Evolutionary conservation across 2,797 vertebrate species (phyloP).

Genomic region (Thamnophis elegans): DNA sequence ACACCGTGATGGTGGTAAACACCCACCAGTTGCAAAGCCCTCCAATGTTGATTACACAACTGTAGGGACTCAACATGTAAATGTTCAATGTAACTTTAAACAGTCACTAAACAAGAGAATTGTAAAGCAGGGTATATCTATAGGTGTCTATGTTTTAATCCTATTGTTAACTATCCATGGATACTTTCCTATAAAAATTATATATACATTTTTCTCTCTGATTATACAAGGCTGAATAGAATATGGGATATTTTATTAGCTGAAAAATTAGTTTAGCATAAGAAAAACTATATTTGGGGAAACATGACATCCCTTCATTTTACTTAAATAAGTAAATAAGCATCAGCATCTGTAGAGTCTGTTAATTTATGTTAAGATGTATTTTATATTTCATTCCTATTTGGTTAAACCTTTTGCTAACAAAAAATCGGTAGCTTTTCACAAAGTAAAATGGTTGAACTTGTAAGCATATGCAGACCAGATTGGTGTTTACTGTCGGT

Average conservation of each 20-base stretch:
- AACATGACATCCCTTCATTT: not conserved
- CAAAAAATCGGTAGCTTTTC: not conserved
- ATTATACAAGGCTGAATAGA: not conserved
- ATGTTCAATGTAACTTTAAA: not conserved
- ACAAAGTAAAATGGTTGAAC: not conserved
- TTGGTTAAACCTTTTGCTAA: not conserved
- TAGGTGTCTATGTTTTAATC: not conserved
- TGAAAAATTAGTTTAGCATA: not conserved
- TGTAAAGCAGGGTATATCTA: not conserved
- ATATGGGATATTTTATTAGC: not conserved
- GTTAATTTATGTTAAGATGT: not conserved
- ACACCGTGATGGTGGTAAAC: not conserved
- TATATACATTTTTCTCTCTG: not conserved
- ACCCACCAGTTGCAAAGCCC: not conserved
- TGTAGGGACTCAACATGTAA: not conserved
- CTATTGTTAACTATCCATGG: not conserved
- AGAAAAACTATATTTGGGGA: not conserved
- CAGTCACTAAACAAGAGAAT: not conserved
- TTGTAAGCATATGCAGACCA: not conserved
- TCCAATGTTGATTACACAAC: not conserved
- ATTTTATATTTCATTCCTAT: not conserved
- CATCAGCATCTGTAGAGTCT: not conserved
- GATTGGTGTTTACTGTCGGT: not conserved
- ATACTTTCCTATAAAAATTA: not conserved
- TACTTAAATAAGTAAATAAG: not conserved